Percentiles rank a stretch among this genome's conserved stretches.
phyloP scores from a whole-genome alignment of 1,140 invertebrate species.

The Drosophila obscura region DNA sequence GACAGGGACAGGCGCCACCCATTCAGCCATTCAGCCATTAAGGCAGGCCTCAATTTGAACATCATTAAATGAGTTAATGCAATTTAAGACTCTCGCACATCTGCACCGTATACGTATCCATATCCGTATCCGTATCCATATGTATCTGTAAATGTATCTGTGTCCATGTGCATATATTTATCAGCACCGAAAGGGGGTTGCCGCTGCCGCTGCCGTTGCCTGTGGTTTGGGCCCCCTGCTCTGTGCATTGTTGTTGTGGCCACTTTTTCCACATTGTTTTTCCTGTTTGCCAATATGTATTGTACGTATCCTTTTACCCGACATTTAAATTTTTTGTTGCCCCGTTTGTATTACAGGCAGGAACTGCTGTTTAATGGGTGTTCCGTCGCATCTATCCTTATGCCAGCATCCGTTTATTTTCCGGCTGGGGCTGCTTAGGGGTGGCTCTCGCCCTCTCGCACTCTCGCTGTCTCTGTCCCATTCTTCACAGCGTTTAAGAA shows the following conservation, averaged over 20 bases:
- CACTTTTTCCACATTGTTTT: constrained; percentile 52
- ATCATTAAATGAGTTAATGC: constrained; percentile 79
- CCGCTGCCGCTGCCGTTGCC: constrained; percentile 1
- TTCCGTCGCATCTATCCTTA: constrained; percentile 16
- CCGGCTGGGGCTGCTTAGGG: constrained; percentile 11
- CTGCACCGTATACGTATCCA: constrained; percentile 38
- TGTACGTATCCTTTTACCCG: constrained; percentile 34
- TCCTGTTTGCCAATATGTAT: constrained; percentile 24
- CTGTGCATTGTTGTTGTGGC: constrained; percentile 39
- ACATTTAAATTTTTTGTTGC: constrained; percentile 65
- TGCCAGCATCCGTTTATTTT: constrained; percentile 33
- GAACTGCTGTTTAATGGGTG: constrained; percentile 63
- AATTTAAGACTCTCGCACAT: constrained; percentile 74
- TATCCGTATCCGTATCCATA: constrained; percentile 25
- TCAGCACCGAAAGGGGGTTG: neutral
- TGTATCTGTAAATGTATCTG: constrained; percentile 12
- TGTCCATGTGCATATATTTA: constrained; percentile 8
- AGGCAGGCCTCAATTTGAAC: constrained; percentile 65
- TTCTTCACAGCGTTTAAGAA: constrained; percentile 78
- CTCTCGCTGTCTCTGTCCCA: constrained; percentile 8
- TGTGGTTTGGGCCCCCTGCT: constrained; percentile 18
- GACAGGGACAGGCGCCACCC: constrained; percentile 39
- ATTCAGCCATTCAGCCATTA: constrained; percentile 17
- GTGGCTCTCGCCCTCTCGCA: constrained; percentile 20
- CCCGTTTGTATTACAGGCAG: constrained; percentile 34